Base-by-base conservation (phyloP, 2,113 vertebrate species). In the Archilochus colubris region DNA sequence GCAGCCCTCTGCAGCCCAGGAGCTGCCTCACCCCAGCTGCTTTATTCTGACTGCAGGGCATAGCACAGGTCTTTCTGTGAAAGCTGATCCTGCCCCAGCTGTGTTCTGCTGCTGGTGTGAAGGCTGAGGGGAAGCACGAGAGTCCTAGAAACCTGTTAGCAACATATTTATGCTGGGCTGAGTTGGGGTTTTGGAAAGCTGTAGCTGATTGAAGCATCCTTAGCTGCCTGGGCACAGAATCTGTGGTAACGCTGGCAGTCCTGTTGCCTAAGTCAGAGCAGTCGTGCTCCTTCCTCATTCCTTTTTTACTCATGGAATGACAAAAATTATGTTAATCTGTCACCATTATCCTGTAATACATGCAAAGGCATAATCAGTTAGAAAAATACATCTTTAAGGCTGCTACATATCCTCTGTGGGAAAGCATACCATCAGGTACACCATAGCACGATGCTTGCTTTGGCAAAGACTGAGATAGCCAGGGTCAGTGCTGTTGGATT, bases 231-330 rank as follows among this genome's bases (percentile, higher is more conserved):
- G 30, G 30, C 11, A 62, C 25, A 3, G 3, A n/a, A 31, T 17
- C 13, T 36, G 5, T 22, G 27, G 14, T 62, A 18, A 51, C 1
- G 2, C 48, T 48, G 36, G 30, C 0, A 0, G 18, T 85, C 50
- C 76, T 12, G 4, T 44, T 76, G 30, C 21, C 36, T 46, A 3
- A 78, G 27, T 61, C 46, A 83, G 27, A 70, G n/a, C 28, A 61
- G 48, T 4, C 10, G 6, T 12, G 4, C 53, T 66, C 33, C 10
- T 77, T 54, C 54, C 64, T 44, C 7, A 4, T 70, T 80, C 51
- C 50, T 17, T 23, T 88, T 66, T 61, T 11, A 20, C 46, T 80
- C 51, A 54, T 0, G 0, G n/a, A n/a, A 38, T 25, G 24, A 76
- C 40, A 14, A 90, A 77, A 84, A 64, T 50, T 9, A 14, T 7